Conservation (phyloP, 2,888 invertebrate species). For the Leucania comma region DNA sequence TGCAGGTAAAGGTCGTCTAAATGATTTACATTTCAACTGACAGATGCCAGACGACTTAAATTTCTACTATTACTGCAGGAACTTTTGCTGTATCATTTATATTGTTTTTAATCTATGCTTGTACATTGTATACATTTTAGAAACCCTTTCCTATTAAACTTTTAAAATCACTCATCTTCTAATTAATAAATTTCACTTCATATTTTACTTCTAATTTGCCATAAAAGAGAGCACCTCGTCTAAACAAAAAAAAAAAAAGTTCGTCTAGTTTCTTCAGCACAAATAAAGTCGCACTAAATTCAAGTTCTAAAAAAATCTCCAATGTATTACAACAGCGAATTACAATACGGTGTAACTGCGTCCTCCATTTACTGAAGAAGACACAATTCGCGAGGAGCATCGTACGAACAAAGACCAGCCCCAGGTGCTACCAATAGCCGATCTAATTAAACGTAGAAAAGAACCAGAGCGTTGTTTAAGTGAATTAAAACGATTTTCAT, state of each 20-base stretch:
- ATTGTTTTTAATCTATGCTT: neutral
- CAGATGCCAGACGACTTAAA: neutral
- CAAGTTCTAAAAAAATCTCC: constrained; percentile 1
- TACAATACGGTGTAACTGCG: constrained; percentile 68
- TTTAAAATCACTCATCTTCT: neutral
- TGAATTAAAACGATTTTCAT: constrained; percentile 77
- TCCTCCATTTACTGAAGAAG: constrained; percentile 73
- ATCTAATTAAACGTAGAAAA: constrained; percentile 84
- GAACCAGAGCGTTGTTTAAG: constrained; percentile 77
- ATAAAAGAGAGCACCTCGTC: neutral
- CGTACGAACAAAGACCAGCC: constrained; percentile 72
- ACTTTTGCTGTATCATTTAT: neutral
- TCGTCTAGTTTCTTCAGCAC: neutral
- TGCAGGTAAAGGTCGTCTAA: constrained; percentile 25
- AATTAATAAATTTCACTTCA: too few species aligned
- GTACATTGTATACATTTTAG: neutral
- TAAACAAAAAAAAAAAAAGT: neutral
- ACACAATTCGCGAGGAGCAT: constrained; percentile 76
- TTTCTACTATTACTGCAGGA: neutral
- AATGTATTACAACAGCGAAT: constrained; percentile 40
- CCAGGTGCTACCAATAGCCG: constrained; percentile 84
- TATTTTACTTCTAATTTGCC: neutral
- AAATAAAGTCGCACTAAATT: neutral
- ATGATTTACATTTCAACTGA: constrained; percentile 39
- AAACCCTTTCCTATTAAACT: neutral